A percentile compares a stretch with the other conserved stretches of the same genome.
These are phyloP conservation scores for Rhinogobius similis DNA, from an alignment of 2,113 vertebrate genomes.

Conservation along the genomic window DNA sequence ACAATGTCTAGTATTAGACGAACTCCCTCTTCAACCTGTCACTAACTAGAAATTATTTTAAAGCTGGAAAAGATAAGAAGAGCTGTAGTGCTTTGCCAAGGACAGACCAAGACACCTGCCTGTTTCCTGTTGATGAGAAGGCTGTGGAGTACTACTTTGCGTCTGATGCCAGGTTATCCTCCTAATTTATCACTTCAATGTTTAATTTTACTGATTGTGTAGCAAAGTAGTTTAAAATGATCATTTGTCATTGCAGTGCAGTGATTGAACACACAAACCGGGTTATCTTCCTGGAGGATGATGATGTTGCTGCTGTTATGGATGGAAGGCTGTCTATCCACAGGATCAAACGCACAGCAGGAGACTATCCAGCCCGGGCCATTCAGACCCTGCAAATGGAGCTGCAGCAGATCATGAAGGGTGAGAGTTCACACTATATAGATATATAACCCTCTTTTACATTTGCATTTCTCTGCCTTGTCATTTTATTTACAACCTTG, in stretches of 20 bases:
- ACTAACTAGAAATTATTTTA: neutral
- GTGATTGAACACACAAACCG: conserved; percentile 97
- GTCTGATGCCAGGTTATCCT: conserved; percentile 90
- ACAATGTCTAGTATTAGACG: neutral
- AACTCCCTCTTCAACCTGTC: neutral
- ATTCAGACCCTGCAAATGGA: conserved; percentile 99
- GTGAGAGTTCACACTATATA: conserved; percentile 65
- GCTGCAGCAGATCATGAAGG: conserved; percentile 98
- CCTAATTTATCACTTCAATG: neutral
- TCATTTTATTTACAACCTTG: too few species aligned
- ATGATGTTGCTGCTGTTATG: conserved; percentile 91
- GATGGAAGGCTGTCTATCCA: conserved; percentile 95
- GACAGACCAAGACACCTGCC: conserved; percentile 90
- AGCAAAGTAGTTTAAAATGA: neutral
- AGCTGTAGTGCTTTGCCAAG: conserved; percentile 83
- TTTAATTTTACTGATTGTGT: neutral
- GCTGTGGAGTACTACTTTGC: conserved; percentile 98
- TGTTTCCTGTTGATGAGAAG: conserved; percentile 95
- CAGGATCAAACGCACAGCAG: conserved; percentile 89
- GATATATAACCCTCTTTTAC: neutral
- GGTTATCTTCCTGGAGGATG: conserved; percentile 97
- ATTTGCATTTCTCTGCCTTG: conserved; percentile 18
- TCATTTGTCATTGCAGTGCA: conserved; percentile 73
- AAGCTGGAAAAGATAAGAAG: conserved; percentile 90
- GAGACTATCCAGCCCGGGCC: conserved; percentile 90